Evolutionary conservation across 2,797 vertebrate genomes (phyloP).

Genomic region (Acanthornis magna): DNA sequence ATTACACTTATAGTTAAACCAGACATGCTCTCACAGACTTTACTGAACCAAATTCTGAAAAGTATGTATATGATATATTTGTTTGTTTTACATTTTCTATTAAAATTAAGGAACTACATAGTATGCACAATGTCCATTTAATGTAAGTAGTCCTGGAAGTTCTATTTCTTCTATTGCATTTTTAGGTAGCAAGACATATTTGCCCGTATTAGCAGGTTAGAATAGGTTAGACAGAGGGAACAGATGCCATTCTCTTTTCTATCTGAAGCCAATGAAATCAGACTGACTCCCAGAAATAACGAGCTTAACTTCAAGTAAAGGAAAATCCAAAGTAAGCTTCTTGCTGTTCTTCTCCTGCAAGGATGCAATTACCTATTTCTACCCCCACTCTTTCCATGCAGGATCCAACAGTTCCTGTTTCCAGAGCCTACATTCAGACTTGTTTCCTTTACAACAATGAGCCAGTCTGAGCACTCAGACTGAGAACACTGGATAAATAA

Average conservation of each 20-base stretch:
- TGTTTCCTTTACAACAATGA: neutral
- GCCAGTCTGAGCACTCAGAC: neutral
- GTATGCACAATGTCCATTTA: fast-evolving
- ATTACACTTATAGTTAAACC: neutral
- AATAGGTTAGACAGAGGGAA: neutral
- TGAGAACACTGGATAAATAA: neutral
- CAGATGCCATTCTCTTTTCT: fast-evolving
- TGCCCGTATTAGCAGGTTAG: neutral
- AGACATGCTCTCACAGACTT: neutral
- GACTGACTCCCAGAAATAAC: neutral
- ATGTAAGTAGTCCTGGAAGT: neutral
- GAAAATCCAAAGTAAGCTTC: neutral
- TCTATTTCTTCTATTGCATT: neutral
- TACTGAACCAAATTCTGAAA: neutral
- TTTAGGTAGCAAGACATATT: neutral
- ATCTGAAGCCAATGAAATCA: neutral
- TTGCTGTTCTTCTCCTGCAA: neutral
- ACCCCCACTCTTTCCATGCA: neutral
- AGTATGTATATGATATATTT: fast-evolving
- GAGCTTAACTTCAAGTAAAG: neutral
- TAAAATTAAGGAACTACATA: neutral
- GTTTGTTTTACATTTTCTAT: neutral
- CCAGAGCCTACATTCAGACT: neutral
- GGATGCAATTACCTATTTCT: neutral
- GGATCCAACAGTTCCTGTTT: neutral